A percentile compares a stretch with the other conserved stretches of the same genome.
Conservation (phyloP, 2,888 invertebrate genomes). For the Lapara coniferarum region DNA sequence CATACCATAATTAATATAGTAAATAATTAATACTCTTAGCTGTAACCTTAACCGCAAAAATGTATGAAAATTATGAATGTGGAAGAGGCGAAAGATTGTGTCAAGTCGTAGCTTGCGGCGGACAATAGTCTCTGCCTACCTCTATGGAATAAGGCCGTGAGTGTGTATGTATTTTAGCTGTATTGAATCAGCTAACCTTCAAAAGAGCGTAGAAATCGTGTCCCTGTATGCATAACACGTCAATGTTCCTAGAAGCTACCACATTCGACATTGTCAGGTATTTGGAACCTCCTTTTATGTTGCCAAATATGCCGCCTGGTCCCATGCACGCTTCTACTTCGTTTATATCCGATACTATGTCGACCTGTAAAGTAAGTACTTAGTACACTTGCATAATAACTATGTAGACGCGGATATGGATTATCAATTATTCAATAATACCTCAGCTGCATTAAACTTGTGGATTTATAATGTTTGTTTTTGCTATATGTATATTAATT, state of each 20-base stretch:
- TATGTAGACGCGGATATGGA: neutral
- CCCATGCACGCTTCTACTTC: constrained; percentile 80
- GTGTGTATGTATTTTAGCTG: neutral
- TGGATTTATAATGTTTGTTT: neutral
- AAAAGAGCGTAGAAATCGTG: constrained; percentile 73
- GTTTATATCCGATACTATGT: constrained; percentile 67
- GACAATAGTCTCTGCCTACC: no score
- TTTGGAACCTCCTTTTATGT: constrained; percentile 69
- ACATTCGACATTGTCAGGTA: constrained; percentile 74
- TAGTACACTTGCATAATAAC: neutral
- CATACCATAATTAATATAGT: neutral
- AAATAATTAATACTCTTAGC: no score
- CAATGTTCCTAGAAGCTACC: constrained; percentile 76
- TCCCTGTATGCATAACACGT: constrained; percentile 73
- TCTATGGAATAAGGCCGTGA: no score
- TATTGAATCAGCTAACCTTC: constrained; percentile 55
- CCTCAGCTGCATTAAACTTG: neutral
- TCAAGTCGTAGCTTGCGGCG: no score
- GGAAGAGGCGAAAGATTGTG: no score
- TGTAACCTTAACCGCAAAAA: no score
- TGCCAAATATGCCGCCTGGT: constrained; percentile 79
- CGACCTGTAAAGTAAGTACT: constrained; percentile 55
- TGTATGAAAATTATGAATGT: no score
- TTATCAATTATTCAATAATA: neutral
- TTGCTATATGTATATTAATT: neutral